Evolutionary conservation across 2,113 vertebrate species (phyloP), one percentile per base, ranked within the genome.

Genomic region (Salvator merianae): DNA sequence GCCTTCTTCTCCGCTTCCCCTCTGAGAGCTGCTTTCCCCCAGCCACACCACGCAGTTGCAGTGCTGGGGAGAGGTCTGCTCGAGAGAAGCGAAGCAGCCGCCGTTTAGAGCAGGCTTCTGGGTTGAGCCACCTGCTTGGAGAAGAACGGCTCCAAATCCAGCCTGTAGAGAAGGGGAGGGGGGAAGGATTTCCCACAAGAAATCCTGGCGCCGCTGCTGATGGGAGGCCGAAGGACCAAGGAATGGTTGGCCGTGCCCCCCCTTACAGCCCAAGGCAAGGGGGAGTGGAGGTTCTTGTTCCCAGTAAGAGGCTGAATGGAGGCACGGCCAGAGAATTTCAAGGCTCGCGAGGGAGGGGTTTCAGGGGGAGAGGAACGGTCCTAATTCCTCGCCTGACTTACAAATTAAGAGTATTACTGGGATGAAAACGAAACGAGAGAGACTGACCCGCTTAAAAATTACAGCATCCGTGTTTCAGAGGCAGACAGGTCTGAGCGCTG

Each of bases 401-500:
- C 76, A 40, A 26, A 38, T 14, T 26, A 32, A 71, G 7, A 62
- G n/a, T n/a, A 9, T 69, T 6, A 63, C 1, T 50, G 53, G 68
- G 53, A 26, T 71, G 4, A 69, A 70, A 50, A 50, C 13, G 2
- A 28, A 34, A 70, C 3, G 2, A 22, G 16, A 10, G 43, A 72
- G 24, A 28, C n/a, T 18, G 76, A 84, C 68, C 83, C n/a, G 53
- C 53, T 72, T 84, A 72, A 79, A 84, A 84, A 84, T 50, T 5
- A 79, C 76, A 84, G 83, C 83, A 84, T 84, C 83, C 66, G 14
- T 43, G 76, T 72, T 84, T 77, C 83, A 71, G 66, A 78, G 83
- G n/a, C 83, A 84, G 76, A 78, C 43, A 69, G 26, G 47, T 55
- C 74, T n/a, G 2, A 32, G 71, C 50, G 30, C 30, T 3, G 30